phyloP scores from a whole-genome alignment of 2,797 vertebrate species.

The Oophaga sylvatica region DNA sequence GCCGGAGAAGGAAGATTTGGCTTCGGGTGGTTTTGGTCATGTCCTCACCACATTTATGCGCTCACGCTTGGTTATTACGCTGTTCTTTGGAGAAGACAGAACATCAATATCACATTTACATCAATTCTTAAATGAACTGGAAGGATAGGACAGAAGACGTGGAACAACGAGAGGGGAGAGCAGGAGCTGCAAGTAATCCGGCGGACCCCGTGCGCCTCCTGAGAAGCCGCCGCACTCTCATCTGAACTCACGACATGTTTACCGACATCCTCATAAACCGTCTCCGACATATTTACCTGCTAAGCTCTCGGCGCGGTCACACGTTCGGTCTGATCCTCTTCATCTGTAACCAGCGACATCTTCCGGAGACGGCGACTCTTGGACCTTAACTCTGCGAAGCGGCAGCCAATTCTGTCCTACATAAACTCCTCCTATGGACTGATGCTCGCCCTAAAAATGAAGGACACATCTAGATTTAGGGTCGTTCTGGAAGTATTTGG shows the following conservation, averaged over 20 bases:
- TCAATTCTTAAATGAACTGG: no score
- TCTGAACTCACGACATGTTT: constrained; percentile 8
- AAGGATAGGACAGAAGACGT: not conserved
- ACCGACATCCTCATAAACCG: constrained; percentile 11
- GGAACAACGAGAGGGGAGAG: not conserved
- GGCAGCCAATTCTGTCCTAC: not conserved
- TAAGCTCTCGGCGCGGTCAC: constrained; percentile 23
- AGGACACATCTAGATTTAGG: no score
- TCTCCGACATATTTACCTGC: not conserved
- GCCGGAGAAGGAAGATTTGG: no score
- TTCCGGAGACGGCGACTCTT: not conserved
- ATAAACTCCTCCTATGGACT: not conserved
- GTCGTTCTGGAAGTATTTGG: not conserved
- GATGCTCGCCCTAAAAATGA: no score
- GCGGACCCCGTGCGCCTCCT: not conserved
- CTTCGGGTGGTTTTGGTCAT: no score
- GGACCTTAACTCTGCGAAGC: not conserved
- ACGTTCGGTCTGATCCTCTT: constrained; percentile 1
- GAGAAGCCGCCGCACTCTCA: not conserved
- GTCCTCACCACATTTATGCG: no score
- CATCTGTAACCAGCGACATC: not conserved
- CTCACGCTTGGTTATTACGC: no score
- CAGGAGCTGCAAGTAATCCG: not conserved
- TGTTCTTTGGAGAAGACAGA: no score
- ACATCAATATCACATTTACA: no score